Evolutionary conservation across 1,140 invertebrate species (phyloP), one percentile per base, ranked within the genome.

Genomic region (Atopsyche davidsoni): DNA sequence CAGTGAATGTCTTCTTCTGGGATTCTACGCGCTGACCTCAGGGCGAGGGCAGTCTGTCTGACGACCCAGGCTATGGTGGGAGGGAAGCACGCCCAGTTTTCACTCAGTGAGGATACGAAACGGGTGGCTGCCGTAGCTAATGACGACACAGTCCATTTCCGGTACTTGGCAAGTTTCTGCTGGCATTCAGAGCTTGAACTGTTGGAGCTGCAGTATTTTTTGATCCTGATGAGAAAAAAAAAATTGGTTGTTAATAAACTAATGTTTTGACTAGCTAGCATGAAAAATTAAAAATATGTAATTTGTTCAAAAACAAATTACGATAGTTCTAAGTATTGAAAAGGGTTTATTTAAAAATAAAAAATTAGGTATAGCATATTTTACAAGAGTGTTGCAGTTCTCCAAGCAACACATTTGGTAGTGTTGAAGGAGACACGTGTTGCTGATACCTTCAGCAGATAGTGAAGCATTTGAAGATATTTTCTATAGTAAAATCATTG

Each of bases 81-180:
- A 0, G 96, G 96, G 72, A 99, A 98, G 61, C 89, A 90, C 46
- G 88, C 81, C 74, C 96, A 87, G 64, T 91, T 92, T 53, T 89
- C 85, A 35, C 83, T 77, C 52, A 99, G 81, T 36, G 87, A 88
- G 4, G 77, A 69, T 42, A 98, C 85, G 64, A 98, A 98, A 57
- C 79, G 76, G 62, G 83, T 83, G 1, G 89, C 81, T 24, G 96
- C 79, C 17, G 81, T 76, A 44, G 85, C 85, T 46, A 98, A 73
- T 57, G 89, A 87, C 42, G 84, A 83, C n/a, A 92, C 79, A 0
- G 81, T 86, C 74, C 82, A 86, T 11, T 77, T 76, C 48, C 89
- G 79, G 65, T 93, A 92, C 53, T 81, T 77, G 21, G 81, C 76
- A 22, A 91, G 67, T 62, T 87, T 88, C 1, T 75, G 66, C 34